A percentile compares a stretch with the other conserved stretches of the same genome.
phyloP scores from a whole-genome alignment of 2,797 vertebrate species.

The Chiloscyllium punctatum region DNA sequence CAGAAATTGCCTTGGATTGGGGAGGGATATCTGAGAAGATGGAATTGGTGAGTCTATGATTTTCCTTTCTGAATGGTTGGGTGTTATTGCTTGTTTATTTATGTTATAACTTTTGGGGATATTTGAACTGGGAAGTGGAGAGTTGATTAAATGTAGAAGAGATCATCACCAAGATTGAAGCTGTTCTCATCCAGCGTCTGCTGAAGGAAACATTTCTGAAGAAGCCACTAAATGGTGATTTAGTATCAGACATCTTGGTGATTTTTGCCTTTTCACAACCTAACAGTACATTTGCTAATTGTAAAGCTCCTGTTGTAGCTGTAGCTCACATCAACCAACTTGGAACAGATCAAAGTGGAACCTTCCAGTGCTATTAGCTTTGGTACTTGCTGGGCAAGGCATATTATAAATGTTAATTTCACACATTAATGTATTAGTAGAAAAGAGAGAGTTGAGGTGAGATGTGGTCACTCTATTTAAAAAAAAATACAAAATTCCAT shows the following conservation, averaged over 20 bases:
- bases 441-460: not conserved
- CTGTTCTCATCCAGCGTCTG: not conserved
- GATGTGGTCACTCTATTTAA: not conserved
- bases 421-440: not conserved
- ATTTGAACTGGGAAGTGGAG: not conserved
- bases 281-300: not conserved
- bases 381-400: not conserved
- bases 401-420: not conserved
- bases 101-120: not conserved
- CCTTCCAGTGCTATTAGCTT: not conserved
- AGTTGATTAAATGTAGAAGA: not conserved
- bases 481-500: not conserved
- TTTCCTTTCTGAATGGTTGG: not conserved
- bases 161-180: not conserved
- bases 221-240: not conserved
- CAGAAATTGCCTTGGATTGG: not conserved
- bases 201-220: not conserved
- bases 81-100: not conserved
- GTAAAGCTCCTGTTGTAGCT: not conserved
- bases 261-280: not conserved
- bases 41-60: not conserved
- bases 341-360: not conserved
- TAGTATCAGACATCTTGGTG: not conserved
- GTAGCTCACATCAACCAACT: not conserved
- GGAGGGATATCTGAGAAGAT: not conserved